Evolutionary conservation across 2,888 invertebrate genomes (phyloP), one percentile per base, ranked within the genome.

Genomic region (Ennomos erosarius): DNA sequence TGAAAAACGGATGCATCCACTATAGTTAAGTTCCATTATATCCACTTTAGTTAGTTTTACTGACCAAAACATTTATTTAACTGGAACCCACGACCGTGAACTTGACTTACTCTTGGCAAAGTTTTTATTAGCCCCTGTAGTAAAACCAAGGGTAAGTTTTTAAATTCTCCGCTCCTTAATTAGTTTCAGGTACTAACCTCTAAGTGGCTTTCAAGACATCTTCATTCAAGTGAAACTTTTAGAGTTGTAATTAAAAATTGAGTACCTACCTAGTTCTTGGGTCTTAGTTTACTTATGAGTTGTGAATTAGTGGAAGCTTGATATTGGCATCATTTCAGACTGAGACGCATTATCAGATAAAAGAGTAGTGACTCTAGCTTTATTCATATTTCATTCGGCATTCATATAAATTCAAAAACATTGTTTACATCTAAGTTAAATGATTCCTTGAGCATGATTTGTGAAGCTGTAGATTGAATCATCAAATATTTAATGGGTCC

Each of bases 161-260:
- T 43, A 47, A 52, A 53, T 47, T 48, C 16, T 16, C 36, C 34
- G 36, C 51, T 43, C 46, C 48, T 53, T 58, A 58, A 53, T 58
- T 58, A 58, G 52, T 58, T 58, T 52, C 42, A 48, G 47, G 48
- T 38, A 39, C 34, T 39, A 55, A 49, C 48, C 48, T 43, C 40
- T 35, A 39, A 38, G 44, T 8, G 46, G 47, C 42, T 47, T 26
- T 52, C 36, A 57, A 52, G 51, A 57, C 51, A 33, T 52, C 51
- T 57, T 33, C 46, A 57, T 51, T 49, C 42, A 50, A 55, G 56
- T 44, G 49, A 60, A 63, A 61, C 49, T 65, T 65, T 59, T 48
- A 13, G 6, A 50, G 39, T 46, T 36, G 47, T 42, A 51, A 52
- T 57, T 42, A 57, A 57, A 57, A 47, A 52, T 57, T 47, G 26